Conservation (phyloP, 2,888 invertebrate species). For the Cantharis lateralis region DNA sequence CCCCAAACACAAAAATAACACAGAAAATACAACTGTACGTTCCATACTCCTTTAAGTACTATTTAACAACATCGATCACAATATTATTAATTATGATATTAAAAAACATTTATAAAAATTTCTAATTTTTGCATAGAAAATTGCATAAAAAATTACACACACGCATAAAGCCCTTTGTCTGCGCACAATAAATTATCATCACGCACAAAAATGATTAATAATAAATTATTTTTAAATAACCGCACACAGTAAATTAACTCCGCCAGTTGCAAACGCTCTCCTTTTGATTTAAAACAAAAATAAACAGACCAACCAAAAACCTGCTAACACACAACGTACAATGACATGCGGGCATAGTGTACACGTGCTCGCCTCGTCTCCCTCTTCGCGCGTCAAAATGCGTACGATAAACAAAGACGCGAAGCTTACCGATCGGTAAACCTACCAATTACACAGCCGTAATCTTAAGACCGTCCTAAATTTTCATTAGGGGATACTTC, state of each 20-base stretch:
- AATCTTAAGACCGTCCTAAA: not conserved
- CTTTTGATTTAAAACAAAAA: constrained; percentile 26
- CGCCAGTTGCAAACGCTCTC: constrained; percentile 16
- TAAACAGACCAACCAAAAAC: constrained; percentile 26
- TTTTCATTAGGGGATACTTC: not conserved
- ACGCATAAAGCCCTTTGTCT: constrained; percentile 4
- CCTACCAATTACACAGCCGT: not conserved
- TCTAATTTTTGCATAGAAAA: constrained; percentile 5
- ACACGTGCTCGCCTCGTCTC: constrained; percentile 10
- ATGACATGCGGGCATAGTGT: constrained; percentile 12
- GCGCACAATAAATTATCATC: constrained; percentile 13
- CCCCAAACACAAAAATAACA: constrained; percentile 11
- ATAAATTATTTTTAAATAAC: constrained; percentile 11
- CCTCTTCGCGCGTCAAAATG: not conserved
- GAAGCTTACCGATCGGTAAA: not conserved
- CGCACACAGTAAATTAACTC: constrained; percentile 12
- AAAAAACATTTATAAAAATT: constrained; percentile 5
- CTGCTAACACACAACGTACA: constrained; percentile 22
- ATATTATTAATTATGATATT: not conserved
- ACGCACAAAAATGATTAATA: constrained; percentile 9
- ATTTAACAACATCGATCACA: constrained; percentile 9
- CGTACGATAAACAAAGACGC: not conserved
- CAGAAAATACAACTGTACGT: not conserved
- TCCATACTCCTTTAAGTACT: constrained; percentile 20
- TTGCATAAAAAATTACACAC: not conserved